Percentiles rank a stretch among this genome's conserved stretches.
These are phyloP conservation scores for Rhagium mordax DNA, from an alignment of 2,888 invertebrate species.

Conservation along the genomic window DNA sequence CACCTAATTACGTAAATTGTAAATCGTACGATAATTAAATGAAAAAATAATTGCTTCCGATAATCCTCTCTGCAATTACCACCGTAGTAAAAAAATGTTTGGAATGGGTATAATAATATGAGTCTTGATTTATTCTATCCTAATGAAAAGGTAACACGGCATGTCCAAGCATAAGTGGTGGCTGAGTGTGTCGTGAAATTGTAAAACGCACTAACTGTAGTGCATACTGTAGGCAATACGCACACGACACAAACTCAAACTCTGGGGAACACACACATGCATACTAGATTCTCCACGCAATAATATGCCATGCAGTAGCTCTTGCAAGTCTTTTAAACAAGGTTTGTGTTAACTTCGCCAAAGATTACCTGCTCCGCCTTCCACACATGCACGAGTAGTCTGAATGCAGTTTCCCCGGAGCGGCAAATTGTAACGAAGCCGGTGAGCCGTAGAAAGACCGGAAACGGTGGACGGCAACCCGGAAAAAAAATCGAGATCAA, in stretches of 20 bases:
- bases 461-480: not conserved
- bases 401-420: not conserved
- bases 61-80: conserved; percentile 8
- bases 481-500: not conserved
- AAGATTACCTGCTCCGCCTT: not conserved
- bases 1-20: conserved; percentile 7
- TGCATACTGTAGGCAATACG: not conserved
- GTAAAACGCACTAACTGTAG: conserved; percentile 1
- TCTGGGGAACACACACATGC: not conserved
- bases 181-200: not conserved
- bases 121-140: not conserved
- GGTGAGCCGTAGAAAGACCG: not conserved
- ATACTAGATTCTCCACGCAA: not conserved
- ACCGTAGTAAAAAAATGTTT: not conserved
- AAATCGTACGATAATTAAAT: not conserved
- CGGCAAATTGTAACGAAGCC: not conserved
- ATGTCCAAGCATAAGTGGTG: not conserved
- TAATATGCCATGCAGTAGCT: not conserved
- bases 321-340: not conserved
- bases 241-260: not conserved
- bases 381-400: not conserved
- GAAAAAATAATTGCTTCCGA: conserved; percentile 13
- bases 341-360: not conserved
- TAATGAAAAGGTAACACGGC: not conserved
- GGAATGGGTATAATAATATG: conserved; percentile 4